Evolutionary conservation across 2,888 invertebrate genomes (phyloP).

Genomic region (Phorcus lineatus): DNA sequence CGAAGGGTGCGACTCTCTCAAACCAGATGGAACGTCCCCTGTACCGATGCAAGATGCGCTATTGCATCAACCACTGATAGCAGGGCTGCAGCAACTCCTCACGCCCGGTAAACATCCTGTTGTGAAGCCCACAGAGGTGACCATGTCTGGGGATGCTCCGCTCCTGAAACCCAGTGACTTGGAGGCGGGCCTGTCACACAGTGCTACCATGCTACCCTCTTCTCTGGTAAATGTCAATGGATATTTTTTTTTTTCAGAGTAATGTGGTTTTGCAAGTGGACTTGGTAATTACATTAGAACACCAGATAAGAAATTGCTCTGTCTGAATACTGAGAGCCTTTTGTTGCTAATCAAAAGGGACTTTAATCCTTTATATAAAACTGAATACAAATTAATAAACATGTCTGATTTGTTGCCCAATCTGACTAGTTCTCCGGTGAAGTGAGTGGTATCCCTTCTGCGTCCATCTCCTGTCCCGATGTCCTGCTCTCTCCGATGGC

Average conservation of each 20-base stretch:
- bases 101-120: neutral
- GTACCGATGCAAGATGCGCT: conserved; percentile 1
- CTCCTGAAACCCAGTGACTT: conserved; percentile 13
- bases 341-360: too few relatives aligned
- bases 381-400: too few relatives aligned
- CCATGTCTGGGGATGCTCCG: neutral
- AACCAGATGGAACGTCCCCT: neutral
- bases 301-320: too few relatives aligned
- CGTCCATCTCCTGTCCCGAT: conserved; percentile 42
- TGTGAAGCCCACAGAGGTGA: neutral
- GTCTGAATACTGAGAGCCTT: too few relatives aligned
- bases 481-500: conserved; percentile 63
- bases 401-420: too few relatives aligned
- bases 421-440: neutral
- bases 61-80: neutral
- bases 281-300: too few relatives aligned
- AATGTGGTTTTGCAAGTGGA: too few relatives aligned
- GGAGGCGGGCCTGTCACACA: neutral
- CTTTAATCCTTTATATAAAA: too few relatives aligned
- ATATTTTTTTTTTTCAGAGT: neutral
- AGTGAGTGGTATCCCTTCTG: conserved; percentile 17
- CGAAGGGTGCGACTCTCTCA: neutral
- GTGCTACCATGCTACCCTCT: neutral
- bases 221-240: neutral
- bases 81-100: neutral